phyloP scores from a whole-genome alignment of 2,113 vertebrate genomes.

The Sterrhoptilus dennistouni region DNA sequence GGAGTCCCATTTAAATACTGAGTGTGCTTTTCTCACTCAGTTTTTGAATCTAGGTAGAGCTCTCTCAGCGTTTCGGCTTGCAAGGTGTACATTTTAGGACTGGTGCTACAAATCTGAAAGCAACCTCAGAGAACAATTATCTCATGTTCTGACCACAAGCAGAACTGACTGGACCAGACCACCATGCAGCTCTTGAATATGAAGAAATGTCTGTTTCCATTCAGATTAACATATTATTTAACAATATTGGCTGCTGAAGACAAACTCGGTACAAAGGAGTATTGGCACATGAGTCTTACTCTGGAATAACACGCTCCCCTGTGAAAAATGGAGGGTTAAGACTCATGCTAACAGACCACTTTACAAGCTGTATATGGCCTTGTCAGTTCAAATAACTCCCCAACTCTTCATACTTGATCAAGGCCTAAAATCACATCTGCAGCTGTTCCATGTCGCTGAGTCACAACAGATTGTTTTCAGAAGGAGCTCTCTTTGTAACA shows the following conservation, averaged over 20 bases:
- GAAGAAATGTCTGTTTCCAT: neutral
- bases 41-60: neutral
- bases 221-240: neutral
- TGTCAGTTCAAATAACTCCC: constrained; percentile 4
- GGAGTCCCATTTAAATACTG: neutral
- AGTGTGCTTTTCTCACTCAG: neutral
- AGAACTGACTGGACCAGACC: neutral
- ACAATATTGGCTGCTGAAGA: neutral
- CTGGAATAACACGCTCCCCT: neutral
- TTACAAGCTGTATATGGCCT: neutral
- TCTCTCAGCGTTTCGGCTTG: fast-evolving
- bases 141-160: neutral
- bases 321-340: neutral
- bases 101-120: neutral
- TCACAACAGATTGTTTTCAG: constrained; percentile 27
- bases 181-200: neutral
- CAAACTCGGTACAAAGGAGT: neutral
- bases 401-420: neutral
- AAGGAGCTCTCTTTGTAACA: neutral
- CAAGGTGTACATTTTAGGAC: neutral
- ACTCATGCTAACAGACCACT: neutral
- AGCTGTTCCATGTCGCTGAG: neutral
- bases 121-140: neutral
- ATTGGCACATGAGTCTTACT: neutral
- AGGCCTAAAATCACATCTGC: constrained; percentile 40